These are phyloP conservation scores for Caenorhabditis sp. DNA, from an alignment of 2,888 invertebrate species.

Conservation along the genomic window DNA sequence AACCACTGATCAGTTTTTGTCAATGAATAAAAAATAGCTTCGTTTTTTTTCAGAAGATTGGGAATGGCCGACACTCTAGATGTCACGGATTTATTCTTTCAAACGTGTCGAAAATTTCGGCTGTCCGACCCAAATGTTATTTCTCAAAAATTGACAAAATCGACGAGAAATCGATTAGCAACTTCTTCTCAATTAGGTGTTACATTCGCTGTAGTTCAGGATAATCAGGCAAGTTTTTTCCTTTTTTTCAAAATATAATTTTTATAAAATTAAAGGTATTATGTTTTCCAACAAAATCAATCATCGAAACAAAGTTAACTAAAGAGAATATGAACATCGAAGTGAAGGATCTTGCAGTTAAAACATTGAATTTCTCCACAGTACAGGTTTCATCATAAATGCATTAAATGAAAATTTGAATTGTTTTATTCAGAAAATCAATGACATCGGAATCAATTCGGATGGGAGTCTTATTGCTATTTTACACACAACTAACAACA, in stretches of 20 bases:
- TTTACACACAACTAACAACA: conserved; percentile 38
- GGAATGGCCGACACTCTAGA: conserved; percentile 19
- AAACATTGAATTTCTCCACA: conserved; percentile 13
- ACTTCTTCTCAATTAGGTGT: conserved; percentile 29
- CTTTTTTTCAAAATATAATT: background rate
- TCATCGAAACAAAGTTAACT: conserved; percentile 26
- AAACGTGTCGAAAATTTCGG: conserved; percentile 43
- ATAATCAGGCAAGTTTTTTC: conserved; percentile 14
- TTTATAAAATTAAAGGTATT: conserved; percentile 20
- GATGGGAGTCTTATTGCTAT: conserved; percentile 54
- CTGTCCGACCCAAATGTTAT: conserved; percentile 19
- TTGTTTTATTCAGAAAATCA: conserved; percentile 18
- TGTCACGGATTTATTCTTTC: conserved; percentile 49
- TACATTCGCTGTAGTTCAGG: conserved; percentile 22
- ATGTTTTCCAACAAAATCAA: conserved; percentile 26
- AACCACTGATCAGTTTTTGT: background rate
- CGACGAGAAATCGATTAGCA: conserved; percentile 13
- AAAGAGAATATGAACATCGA: conserved; percentile 45
- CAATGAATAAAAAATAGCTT: background rate
- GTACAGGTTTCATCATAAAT: conserved; percentile 16
- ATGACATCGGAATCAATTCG: conserved; percentile 41
- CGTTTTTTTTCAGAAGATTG: background rate
- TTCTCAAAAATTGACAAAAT: background rate
- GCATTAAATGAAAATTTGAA: background rate
- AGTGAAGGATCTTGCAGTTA: conserved; percentile 37